Percentiles rank a stretch among this genome's conserved stretches.
phyloP scores from a whole-genome alignment of 1,140 invertebrate genomes.

The Bombus cullumanus region DNA sequence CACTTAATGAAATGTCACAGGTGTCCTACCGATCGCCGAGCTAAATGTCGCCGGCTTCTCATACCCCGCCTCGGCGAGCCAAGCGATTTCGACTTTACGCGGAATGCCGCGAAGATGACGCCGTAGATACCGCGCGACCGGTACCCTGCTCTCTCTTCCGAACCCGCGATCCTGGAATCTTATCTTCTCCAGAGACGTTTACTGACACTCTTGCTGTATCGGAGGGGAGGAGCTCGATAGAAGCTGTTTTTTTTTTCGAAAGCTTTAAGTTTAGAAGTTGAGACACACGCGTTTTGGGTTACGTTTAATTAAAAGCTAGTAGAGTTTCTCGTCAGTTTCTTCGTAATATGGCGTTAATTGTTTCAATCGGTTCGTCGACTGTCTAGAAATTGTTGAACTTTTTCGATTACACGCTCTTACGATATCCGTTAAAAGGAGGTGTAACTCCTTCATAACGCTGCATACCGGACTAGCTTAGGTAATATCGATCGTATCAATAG shows the following conservation, averaged over 20 bases:
- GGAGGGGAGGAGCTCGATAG: too few species aligned
- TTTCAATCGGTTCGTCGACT: too few species aligned
- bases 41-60: slow-evolving; percentile 79
- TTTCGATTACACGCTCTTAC: too few species aligned
- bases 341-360: too few species aligned
- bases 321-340: too few species aligned
- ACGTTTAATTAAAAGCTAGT: too few species aligned
- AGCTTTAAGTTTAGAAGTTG: not conserved
- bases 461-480: too few species aligned
- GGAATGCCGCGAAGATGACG: slow-evolving; percentile 63
- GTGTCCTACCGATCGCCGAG: slow-evolving; percentile 80
- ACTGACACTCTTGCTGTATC: not conserved
- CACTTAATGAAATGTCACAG: slow-evolving; percentile 83
- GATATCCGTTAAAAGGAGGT: too few species aligned
- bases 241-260: not conserved
- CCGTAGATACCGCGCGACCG: slow-evolving; percentile 26
- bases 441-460: too few species aligned
- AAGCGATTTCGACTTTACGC: slow-evolving; percentile 64
- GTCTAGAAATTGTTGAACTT: too few species aligned
- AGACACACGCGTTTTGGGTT: not conserved
- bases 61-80: slow-evolving; percentile 69
- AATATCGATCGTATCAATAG: too few species aligned
- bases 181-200: slow-evolving; percentile 18
- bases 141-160: not conserved
- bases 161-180: slow-evolving; percentile 35